phyloP scores from a whole-genome alignment of 2,888 invertebrate species.

The Maniola hyperantus region DNA sequence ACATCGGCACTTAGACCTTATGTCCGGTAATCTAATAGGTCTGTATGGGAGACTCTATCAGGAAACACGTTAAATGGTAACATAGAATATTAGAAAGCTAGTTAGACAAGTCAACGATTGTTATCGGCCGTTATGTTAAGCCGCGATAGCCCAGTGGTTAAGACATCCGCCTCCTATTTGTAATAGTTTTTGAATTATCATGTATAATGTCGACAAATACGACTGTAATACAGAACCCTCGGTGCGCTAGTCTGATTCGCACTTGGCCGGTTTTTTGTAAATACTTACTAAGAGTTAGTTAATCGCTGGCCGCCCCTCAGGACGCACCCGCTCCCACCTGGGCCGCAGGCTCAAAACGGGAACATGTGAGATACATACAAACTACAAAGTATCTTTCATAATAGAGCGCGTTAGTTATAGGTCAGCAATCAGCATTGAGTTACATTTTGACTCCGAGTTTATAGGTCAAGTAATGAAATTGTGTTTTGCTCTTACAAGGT shows the following conservation, averaged over 20 bases:
- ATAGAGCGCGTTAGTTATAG: slow-evolving; percentile 6
- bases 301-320: too few relatives aligned
- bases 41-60: background rate
- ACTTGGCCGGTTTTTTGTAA: too few relatives aligned
- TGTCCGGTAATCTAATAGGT: slow-evolving; percentile 28
- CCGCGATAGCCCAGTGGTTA: too few relatives aligned
- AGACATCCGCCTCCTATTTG: too few relatives aligned
- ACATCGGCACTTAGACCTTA: slow-evolving; percentile 26
- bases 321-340: too few relatives aligned
- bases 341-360: background rate
- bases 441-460: slow-evolving; percentile 11
- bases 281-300: too few relatives aligned
- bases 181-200: too few relatives aligned
- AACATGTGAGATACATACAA: slow-evolving; percentile 1
- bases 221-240: too few relatives aligned
- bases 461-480: slow-evolving; percentile 13
- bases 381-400: background rate
- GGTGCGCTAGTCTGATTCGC: too few relatives aligned
- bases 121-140: too few relatives aligned
- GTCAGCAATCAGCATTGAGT: slow-evolving; percentile 5
- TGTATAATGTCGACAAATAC: too few relatives aligned
- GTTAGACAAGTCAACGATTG: too few relatives aligned
- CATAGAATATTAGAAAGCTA: background rate
- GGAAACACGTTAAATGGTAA: background rate
- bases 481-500: slow-evolving; percentile 17